Base-by-base conservation (phyloP, 2,113 vertebrate species). In the Herpetotheres cachinnans region DNA sequence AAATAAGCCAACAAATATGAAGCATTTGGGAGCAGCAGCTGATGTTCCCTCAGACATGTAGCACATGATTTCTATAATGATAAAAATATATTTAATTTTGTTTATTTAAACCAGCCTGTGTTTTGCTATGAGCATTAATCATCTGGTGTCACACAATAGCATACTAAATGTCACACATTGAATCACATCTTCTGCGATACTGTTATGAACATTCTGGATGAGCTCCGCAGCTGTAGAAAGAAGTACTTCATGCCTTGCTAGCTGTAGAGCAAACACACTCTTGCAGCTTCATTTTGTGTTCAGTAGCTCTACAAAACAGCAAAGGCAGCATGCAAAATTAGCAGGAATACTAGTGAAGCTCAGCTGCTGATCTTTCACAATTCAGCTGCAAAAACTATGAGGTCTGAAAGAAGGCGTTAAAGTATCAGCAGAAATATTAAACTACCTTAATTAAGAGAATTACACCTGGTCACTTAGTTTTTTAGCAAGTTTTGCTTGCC, bases 51-150 rank as follows among this genome's bases (percentile, higher is more conserved):
- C 62, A 7, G 81, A 79, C 46, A 94, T 58, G 30, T 6, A 93
- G 58, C 91, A 91, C 34, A 22, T 52, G 18, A 95, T 46, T 89
- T 82, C 71, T 49, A 11, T 65, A 96, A 94, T 94, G 80, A 82
- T 67, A 89, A 84, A 91, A 91, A 91, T 58, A 32, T 3, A 67
- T 93, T 95, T 87, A 82, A 92, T 86, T 91, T 47, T 94, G 86
- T 94, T 95, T 95, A 79, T 88, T 95, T 78, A 86, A 91, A 50
- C 32, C 91, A 87, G 58, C n/a, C 47, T 30, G 15, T 94, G 93
- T 82, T 96, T 89, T 82, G 54, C 93, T 90, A 78, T 2, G 90
- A 92, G 66, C 80, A 89, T 97, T 92, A 90, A 95, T 96, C 95
- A 93, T 85, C 77, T 38, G 70, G 73, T 92, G 86, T 91, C 88